Conservation (phyloP, 2,113 vertebrate genomes). For the Murina feae region DNA sequence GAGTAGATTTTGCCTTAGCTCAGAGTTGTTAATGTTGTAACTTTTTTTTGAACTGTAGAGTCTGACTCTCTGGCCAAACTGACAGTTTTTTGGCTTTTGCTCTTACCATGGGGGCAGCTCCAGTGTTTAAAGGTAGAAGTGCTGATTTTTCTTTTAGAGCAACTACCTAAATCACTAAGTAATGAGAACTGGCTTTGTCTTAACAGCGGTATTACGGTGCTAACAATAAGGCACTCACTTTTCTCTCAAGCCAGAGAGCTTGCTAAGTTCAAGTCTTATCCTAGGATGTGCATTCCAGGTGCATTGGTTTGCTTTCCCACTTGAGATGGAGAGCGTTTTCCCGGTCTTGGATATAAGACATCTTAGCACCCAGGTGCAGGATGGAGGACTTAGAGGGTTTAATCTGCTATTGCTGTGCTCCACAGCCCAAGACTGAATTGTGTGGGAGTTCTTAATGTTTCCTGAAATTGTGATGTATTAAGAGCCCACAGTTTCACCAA, state of each 20-base stretch:
- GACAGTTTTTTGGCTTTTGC: neutral
- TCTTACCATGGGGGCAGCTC: neutral
- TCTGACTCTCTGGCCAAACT: neutral
- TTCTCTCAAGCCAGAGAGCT: neutral
- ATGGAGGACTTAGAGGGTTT: slow-evolving; percentile 49
- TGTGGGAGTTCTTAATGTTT: slow-evolving; percentile 67
- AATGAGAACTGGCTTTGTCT: neutral
- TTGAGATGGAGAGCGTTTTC: neutral
- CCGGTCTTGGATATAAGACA: neutral
- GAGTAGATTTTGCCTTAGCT: neutral
- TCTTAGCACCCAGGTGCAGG: neutral
- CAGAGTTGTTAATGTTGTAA: neutral
- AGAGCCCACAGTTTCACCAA: slow-evolving; percentile 54
- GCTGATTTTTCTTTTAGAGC: slow-evolving; percentile 6
- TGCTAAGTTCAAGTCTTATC: neutral
- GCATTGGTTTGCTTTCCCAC: neutral
- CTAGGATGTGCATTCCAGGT: neutral
- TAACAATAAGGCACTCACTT: neutral
- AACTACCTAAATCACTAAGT: neutral
- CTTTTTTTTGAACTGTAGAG: neutral
- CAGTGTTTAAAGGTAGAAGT: neutral
- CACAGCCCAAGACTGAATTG: slow-evolving; percentile 21
- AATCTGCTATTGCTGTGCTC: slow-evolving; percentile 40
- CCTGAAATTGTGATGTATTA: slow-evolving; percentile 65
- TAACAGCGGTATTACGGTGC: neutral